These are phyloP conservation scores for Heliconius ethilla DNA, from an alignment of 2,888 invertebrate species.

Conservation along the genomic window DNA sequence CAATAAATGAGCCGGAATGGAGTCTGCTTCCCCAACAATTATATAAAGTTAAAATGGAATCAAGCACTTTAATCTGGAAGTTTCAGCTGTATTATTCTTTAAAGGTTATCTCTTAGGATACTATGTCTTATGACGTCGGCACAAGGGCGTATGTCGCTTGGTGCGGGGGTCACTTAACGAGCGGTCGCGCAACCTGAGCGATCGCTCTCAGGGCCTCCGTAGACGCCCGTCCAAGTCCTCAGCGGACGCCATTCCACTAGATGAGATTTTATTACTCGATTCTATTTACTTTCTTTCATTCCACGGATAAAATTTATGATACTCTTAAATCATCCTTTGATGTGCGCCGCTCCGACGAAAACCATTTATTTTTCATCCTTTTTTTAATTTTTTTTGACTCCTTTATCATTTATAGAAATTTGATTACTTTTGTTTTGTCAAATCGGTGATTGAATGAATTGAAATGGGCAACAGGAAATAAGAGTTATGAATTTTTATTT, in stretches of 20 bases:
- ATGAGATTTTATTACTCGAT: slow-evolving; percentile 48
- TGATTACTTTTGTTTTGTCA: slow-evolving; percentile 9
- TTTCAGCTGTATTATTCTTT: slow-evolving; percentile 54
- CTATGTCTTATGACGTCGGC: slow-evolving; percentile 28
- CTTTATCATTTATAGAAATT: slow-evolving; percentile 7
- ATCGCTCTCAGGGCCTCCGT: slow-evolving; percentile 49
- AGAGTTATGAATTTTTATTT: neutral
- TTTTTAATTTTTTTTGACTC: slow-evolving; percentile 3
- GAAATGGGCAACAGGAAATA: neutral
- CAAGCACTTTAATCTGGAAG: slow-evolving; percentile 58
- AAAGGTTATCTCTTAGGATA: slow-evolving; percentile 27
- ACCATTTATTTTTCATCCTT: slow-evolving; percentile 24
- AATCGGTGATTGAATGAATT: slow-evolving; percentile 3
- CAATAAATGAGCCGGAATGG: slow-evolving; percentile 35
- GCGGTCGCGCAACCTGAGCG: slow-evolving; percentile 53
- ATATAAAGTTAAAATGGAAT: slow-evolving; percentile 57
- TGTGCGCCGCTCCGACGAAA: slow-evolving; percentile 22
- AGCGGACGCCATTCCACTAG: slow-evolving; percentile 45
- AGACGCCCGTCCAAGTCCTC: slow-evolving; percentile 40
- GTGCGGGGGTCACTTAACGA: slow-evolving; percentile 51
- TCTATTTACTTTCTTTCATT: slow-evolving; percentile 43
- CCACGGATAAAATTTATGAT: slow-evolving; percentile 41
- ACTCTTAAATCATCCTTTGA: slow-evolving; percentile 42
- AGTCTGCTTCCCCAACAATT: slow-evolving; percentile 48
- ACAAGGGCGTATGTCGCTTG: slow-evolving; percentile 17